phyloP scores from a whole-genome alignment of 2,888 invertebrate genomes.

The Mesoligia furuncula region DNA sequence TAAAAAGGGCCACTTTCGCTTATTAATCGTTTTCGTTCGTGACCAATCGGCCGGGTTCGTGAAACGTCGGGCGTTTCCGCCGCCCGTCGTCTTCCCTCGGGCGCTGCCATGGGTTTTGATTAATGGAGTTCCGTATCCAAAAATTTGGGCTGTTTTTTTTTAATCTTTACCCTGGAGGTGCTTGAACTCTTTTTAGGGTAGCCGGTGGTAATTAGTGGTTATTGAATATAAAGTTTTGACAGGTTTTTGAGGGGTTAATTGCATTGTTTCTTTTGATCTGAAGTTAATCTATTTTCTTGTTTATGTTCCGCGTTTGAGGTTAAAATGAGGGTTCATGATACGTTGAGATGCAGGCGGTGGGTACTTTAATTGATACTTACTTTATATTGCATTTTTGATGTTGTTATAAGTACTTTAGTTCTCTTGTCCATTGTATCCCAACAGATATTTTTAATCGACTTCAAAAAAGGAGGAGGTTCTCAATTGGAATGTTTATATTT shows the following conservation, averaged over 20 bases:
- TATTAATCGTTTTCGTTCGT: slow-evolving; percentile 70
- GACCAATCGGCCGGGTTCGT: slow-evolving; percentile 68
- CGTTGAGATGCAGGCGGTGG: not conserved
- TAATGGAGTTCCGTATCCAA: slow-evolving; percentile 81
- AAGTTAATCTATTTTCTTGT: slow-evolving; percentile 64
- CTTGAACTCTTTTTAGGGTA: slow-evolving; percentile 79
- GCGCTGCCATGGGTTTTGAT: slow-evolving; percentile 78
- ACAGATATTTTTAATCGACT: not conserved
- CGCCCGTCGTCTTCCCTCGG: slow-evolving; percentile 69
- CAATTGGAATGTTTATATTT: no score
- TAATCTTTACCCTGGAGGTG: slow-evolving; percentile 73
- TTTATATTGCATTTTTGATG: not conserved
- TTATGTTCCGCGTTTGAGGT: slow-evolving; percentile 24
- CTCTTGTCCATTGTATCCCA: not conserved
- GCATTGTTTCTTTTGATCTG: slow-evolving; percentile 64
- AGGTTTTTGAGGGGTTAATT: slow-evolving; percentile 69
- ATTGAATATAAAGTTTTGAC: slow-evolving; percentile 75
- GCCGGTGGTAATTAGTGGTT: slow-evolving; percentile 75
- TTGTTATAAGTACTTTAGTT: not conserved
- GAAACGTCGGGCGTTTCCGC: slow-evolving; percentile 64
- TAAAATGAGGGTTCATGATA: slow-evolving; percentile 15
- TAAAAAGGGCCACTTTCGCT: slow-evolving; percentile 73
- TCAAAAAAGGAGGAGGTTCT: no score
- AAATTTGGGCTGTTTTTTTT: slow-evolving; percentile 72
- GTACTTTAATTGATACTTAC: not conserved